Conservation (phyloP, 2,113 vertebrate species). For the Pteruthius melanotis region DNA sequence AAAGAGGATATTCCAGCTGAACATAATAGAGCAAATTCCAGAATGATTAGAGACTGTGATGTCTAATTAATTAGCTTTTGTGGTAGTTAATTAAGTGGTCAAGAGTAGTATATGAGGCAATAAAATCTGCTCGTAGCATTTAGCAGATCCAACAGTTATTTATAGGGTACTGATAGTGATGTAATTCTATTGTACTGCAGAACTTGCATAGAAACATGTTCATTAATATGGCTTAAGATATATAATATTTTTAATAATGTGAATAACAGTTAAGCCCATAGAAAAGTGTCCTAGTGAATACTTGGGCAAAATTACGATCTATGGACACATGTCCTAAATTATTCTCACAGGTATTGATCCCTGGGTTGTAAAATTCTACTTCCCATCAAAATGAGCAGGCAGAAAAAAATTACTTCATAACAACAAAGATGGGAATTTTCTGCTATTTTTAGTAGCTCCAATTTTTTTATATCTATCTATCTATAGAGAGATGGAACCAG, state of each 20-base stretch:
- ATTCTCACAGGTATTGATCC: neutral
- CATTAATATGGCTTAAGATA: neutral
- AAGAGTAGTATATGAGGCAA: slow-evolving; percentile 37
- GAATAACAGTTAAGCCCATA: neutral
- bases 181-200: neutral
- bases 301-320: neutral
- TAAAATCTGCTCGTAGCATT: slow-evolving; percentile 17
- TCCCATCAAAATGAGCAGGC: neutral
- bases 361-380: neutral
- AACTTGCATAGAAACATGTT: neutral
- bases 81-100: slow-evolving; percentile 47
- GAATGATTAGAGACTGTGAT: slow-evolving; percentile 37
- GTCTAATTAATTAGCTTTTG: slow-evolving; percentile 60
- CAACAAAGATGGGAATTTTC: neutral
- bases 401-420: neutral
- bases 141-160: neutral
- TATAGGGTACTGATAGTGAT: neutral
- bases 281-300: neutral
- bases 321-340: neutral
- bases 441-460: neutral
- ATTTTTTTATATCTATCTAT: neutral
- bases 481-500: neutral
- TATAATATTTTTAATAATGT: neutral
- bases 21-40: slow-evolving; percentile 53
- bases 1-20: slow-evolving; percentile 48